Conservation (phyloP, 2,113 vertebrate genomes). For the Tragelaphus strepsiceros region DNA sequence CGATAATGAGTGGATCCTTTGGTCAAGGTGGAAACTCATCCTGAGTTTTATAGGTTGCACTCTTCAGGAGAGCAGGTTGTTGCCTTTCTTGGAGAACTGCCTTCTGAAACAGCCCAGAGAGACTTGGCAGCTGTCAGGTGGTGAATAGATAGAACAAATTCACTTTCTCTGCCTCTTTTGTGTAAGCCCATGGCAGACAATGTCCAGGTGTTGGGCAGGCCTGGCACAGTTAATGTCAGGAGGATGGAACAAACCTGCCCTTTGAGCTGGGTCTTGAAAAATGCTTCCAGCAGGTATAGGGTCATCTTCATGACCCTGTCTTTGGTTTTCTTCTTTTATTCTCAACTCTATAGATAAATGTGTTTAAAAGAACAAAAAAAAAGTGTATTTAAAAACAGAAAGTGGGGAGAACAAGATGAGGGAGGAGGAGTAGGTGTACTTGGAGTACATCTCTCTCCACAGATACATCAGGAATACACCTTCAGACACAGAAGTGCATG, state of each 20-base stretch:
- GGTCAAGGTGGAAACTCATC: neutral
- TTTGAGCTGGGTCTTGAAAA: neutral
- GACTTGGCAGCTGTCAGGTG: neutral
- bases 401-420: neutral
- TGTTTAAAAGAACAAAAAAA: neutral
- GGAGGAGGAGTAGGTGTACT: accelerated
- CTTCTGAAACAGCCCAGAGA: neutral
- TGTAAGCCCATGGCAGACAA: neutral
- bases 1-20: neutral
- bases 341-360: neutral
- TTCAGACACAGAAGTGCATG: neutral
- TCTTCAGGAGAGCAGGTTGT: neutral
- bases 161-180: neutral
- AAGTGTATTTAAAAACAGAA: neutral
- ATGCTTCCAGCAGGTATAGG: neutral
- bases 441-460: neutral
- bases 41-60: neutral
- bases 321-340: neutral
- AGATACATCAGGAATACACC: neutral
- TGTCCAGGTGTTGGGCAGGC: neutral
- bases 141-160: neutral
- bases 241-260: neutral
- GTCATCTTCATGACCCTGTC: neutral
- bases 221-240: neutral
- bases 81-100: neutral